These are phyloP conservation scores for Coryphaenoides rupestris DNA, from an alignment of 2,113 vertebrate species.

Conservation along the genomic window DNA sequence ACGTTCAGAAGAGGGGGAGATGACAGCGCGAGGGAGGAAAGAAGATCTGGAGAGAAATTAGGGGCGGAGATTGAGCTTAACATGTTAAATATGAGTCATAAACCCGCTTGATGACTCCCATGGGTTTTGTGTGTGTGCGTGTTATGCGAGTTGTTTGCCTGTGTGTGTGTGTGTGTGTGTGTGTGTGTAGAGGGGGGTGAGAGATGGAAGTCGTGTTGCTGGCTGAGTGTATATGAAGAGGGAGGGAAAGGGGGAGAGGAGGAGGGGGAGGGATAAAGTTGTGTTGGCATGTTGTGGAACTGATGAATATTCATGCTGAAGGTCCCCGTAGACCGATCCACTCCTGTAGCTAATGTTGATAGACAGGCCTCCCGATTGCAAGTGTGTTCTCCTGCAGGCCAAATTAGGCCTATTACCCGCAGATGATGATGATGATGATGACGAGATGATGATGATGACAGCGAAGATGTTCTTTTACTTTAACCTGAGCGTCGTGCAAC, in stretches of 20 bases:
- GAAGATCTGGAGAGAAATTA: neutral
- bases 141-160: constrained; percentile 9
- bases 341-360: constrained; percentile 66
- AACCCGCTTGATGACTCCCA: constrained; percentile 23
- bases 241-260: constrained; percentile 17
- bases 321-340: constrained; percentile 57
- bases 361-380: constrained; percentile 57
- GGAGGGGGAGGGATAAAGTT: neutral
- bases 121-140: constrained; percentile 17
- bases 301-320: constrained; percentile 71
- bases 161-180: constrained; percentile 36
- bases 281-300: constrained; percentile 55
- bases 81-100: constrained; percentile 45
- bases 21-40: neutral
- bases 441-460: constrained; percentile 30
- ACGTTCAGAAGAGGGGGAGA: neutral
- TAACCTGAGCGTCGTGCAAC: neutral
- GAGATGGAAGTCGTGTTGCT: neutral
- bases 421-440: constrained; percentile 35
- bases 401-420: constrained; percentile 57
- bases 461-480: constrained; percentile 8
- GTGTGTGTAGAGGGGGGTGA: neutral
- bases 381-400: constrained; percentile 56
- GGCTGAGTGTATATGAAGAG: neutral
- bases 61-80: neutral